Evolutionary conservation across 2,113 vertebrate species (phyloP), one percentile per base, ranked within the genome.

Genomic region (Drymodes brunneopygia): DNA sequence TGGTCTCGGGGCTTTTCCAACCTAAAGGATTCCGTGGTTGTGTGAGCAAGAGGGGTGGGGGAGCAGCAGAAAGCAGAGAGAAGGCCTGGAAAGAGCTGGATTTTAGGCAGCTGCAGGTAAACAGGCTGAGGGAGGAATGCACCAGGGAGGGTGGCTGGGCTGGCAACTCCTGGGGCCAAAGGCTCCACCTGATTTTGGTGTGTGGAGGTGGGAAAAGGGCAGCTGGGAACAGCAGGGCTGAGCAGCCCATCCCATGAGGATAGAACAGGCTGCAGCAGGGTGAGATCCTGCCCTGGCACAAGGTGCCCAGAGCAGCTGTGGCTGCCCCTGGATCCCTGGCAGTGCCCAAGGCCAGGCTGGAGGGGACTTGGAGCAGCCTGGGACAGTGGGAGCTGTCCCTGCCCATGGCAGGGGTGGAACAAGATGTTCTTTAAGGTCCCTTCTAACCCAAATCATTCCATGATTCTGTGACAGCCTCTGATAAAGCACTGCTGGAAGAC

Each of bases 331-430:
- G 11, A 40, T 12, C 45, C 61, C 60, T 67, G 45, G 45, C 0
- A 47, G n/a, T n/a, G 78, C 3, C 70, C 61, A 1, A 60, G 47
- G 38, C 11, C 17, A 31, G 70, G 17, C 0, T 38, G 45, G 67
- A 65, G 0, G 0, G 58, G 65, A 35, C 24, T 60, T 2, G 56
- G 53, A 67, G n/a, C 28, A 29, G 0, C 23, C 44, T 51, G 53
- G 36, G 28, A 11, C 1, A 2, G 45, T 44, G 77, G 28, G 1
- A 81, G 23, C 7, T 40, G 38, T 25, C 38, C 33, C 36, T 66
- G 51, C 44, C 35, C 33, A 21, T 0, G 19, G 20, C 69, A 58
- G 29, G 23, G 8, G 3, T 29, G 28, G 20, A 1, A 40, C 11
- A 15, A 20, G 38, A 18, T 4, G 38, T 1, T 3, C 16, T 15